A percentile compares a stretch with the other conserved stretches of the same genome.
phyloP scores from a whole-genome alignment of 2,888 invertebrate species.

The Cosmia pyralina region DNA sequence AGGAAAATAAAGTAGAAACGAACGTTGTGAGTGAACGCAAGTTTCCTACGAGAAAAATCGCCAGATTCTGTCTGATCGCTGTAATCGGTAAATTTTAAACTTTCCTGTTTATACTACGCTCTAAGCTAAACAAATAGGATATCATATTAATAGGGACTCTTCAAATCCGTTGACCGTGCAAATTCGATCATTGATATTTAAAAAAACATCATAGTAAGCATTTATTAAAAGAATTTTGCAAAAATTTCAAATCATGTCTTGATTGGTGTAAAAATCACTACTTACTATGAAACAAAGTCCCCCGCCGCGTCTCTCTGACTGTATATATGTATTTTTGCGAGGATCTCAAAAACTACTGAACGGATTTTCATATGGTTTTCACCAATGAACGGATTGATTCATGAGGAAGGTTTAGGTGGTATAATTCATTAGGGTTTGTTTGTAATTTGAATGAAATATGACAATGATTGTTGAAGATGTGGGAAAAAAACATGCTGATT shows the following conservation, averaged over 20 bases:
- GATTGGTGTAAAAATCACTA: background rate
- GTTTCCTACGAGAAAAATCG: slow-evolving; percentile 53
- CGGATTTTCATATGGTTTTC: no score
- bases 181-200: background rate
- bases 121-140: background rate
- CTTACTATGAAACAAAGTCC: background rate
- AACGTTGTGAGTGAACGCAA: slow-evolving; percentile 39
- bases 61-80: slow-evolving; percentile 55
- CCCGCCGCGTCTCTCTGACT: no score
- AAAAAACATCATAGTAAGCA: background rate
- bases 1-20: slow-evolving; percentile 62
- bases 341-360: no score
- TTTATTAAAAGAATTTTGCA: background rate
- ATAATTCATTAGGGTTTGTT: no score
- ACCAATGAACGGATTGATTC: no score
- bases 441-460: no score
- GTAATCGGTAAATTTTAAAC: slow-evolving; percentile 61
- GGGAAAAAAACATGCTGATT: no score
- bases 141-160: background rate
- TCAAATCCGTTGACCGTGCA: no score
- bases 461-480: no score
- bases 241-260: background rate
- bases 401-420: no score
- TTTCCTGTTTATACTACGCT: background rate
- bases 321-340: no score